Evolutionary conservation across 2,113 vertebrate genomes (phyloP).

Genomic region (Ursus arctos): DNA sequence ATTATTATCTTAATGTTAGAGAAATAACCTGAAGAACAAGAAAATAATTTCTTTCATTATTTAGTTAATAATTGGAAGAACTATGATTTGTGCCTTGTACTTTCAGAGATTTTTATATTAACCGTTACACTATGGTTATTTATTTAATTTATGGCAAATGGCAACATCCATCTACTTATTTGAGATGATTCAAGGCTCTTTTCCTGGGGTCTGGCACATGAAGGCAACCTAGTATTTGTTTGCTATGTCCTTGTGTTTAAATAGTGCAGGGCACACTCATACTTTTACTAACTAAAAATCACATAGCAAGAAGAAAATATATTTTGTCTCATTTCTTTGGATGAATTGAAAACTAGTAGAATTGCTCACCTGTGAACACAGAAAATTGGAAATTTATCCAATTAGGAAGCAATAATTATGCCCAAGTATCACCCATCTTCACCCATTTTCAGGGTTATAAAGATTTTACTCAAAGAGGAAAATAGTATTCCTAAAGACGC

Average conservation of each 20-base stretch:
- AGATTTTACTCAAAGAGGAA: background rate
- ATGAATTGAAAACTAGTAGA: background rate
- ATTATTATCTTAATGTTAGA: conserved; percentile 14
- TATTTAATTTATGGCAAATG: background rate
- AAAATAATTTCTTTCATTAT: background rate
- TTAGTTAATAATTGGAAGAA: background rate
- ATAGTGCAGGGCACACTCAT: background rate
- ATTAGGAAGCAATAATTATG: background rate
- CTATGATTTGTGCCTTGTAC: background rate
- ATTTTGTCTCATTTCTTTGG: background rate
- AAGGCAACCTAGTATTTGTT: background rate
- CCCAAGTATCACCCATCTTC: background rate
- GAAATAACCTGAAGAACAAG: background rate
- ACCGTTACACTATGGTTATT: background rate
- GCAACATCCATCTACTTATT: background rate
- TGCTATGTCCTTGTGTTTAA: background rate
- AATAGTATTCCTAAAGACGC: background rate
- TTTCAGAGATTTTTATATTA: background rate
- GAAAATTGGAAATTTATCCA: background rate
- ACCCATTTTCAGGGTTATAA: background rate
- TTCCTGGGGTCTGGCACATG: background rate
- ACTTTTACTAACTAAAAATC: background rate
- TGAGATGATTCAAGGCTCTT: background rate
- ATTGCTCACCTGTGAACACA: background rate
- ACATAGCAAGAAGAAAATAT: background rate